Evolutionary conservation across 2,888 invertebrate genomes (phyloP).

Genomic region (Agrochola lychnidis): DNA sequence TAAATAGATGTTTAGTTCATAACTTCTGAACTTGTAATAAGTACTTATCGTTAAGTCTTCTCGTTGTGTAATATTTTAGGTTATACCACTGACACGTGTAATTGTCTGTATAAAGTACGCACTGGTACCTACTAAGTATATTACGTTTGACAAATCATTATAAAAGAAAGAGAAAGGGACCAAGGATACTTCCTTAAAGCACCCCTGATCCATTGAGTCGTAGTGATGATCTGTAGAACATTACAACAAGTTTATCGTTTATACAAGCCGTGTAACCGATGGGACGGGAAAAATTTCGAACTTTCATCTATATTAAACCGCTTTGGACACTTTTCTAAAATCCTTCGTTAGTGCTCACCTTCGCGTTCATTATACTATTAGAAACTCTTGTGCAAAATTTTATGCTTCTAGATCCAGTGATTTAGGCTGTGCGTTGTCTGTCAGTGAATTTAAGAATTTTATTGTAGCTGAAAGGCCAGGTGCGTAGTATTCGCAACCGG

Average conservation of each 20-base stretch:
- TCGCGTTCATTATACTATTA: background rate
- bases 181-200: background rate
- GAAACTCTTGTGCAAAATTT: background rate
- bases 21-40: too few relatives aligned
- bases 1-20: background rate
- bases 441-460: background rate
- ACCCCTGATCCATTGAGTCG: background rate
- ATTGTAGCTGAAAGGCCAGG: background rate
- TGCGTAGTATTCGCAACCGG: too few relatives aligned
- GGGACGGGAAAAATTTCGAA: background rate
- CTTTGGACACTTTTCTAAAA: background rate
- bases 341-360: too few relatives aligned
- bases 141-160: background rate
- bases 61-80: too few relatives aligned
- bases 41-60: background rate
- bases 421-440: background rate
- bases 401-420: too few relatives aligned
- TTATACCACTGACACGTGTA: background rate
- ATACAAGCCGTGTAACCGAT: background rate
- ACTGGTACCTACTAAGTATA: background rate
- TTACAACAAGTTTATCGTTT: background rate
- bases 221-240: background rate
- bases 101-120: background rate
- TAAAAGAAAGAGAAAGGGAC: background rate
- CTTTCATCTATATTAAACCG: background rate